Percentiles rank a stretch among this genome's conserved stretches.
Evolutionary conservation across 2,797 vertebrate species (phyloP).

Genomic region (Takifugu rubripes): DNA sequence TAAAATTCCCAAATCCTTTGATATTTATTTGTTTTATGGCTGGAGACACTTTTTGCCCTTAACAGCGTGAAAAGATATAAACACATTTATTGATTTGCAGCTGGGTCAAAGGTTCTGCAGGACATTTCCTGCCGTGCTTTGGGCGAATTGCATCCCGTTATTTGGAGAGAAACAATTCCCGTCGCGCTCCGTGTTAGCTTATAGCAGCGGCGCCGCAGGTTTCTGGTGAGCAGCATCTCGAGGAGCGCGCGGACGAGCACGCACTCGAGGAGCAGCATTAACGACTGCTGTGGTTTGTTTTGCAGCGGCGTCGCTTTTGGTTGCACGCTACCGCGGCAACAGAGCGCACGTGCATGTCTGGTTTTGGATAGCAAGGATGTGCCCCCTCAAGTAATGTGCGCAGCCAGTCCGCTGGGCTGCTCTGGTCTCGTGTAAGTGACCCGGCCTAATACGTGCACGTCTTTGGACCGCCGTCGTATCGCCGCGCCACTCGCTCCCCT

Average conservation of each 20-base stretch:
- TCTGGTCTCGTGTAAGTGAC: slow-evolving; percentile 40
- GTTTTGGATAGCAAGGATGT: slow-evolving; percentile 46
- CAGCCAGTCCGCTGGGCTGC: slow-evolving; percentile 53
- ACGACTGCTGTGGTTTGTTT: no score
- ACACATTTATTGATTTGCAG: no score
- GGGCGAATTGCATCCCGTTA: background rate
- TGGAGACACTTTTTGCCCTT: no score
- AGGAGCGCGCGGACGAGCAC: no score
- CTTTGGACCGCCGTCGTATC: slow-evolving; percentile 11
- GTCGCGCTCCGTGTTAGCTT: slow-evolving; percentile 1
- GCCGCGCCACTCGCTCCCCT: slow-evolving; percentile 14
- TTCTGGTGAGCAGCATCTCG: slow-evolving; percentile 23
- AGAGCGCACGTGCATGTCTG: slow-evolving; percentile 10
- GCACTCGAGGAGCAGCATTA: no score
- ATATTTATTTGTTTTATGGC: no score
- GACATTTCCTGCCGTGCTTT: no score
- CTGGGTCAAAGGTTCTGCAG: no score
- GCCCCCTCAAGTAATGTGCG: slow-evolving; percentile 51
- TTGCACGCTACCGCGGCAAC: slow-evolving; percentile 10
- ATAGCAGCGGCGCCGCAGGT: slow-evolving; percentile 15
- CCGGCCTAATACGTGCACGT: slow-evolving; percentile 6
- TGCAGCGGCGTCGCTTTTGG: slow-evolving; percentile 14
- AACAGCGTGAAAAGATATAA: no score
- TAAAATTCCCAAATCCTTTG: no score
- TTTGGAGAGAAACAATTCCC: slow-evolving; percentile 7